Conservation (phyloP, 1,140 invertebrate species). For the Ephestia elutella region DNA sequence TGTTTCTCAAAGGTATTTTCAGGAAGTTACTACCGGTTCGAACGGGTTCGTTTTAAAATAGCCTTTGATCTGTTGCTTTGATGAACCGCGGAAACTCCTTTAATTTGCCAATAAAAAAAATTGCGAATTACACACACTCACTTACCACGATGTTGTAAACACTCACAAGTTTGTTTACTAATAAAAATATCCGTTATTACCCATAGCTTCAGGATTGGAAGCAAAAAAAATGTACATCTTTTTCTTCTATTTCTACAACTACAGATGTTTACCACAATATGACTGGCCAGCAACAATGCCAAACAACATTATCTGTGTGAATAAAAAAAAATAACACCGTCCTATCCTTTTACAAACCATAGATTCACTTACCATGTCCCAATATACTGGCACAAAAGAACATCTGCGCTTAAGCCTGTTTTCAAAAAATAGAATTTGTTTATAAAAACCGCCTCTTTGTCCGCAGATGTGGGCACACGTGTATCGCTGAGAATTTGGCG, state of each 20-base stretch:
- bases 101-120: too few relatives aligned
- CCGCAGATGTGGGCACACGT: constrained; percentile 8
- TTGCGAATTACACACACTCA: too few relatives aligned
- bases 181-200: too few relatives aligned
- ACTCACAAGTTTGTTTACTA: too few relatives aligned
- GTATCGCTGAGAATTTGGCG: constrained; percentile 4
- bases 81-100: neutral
- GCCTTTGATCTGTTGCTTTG: neutral
- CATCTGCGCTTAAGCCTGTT: constrained; percentile 7
- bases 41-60: neutral
- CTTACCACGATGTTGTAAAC: too few relatives aligned
- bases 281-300: neutral
- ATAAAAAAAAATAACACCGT: neutral
- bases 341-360: neutral
- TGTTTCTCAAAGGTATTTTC: neutral
- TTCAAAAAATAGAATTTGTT: constrained; percentile 11
- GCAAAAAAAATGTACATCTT: too few relatives aligned
- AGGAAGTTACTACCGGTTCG: neutral
- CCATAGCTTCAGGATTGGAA: too few relatives aligned
- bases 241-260: neutral
- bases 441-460: constrained; percentile 7
- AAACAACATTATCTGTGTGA: neutral
- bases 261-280: neutral
- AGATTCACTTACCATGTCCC: neutral
- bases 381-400: neutral